phyloP scores from a whole-genome alignment of 1,140 invertebrate species.

The Periplaneta americana region DNA sequence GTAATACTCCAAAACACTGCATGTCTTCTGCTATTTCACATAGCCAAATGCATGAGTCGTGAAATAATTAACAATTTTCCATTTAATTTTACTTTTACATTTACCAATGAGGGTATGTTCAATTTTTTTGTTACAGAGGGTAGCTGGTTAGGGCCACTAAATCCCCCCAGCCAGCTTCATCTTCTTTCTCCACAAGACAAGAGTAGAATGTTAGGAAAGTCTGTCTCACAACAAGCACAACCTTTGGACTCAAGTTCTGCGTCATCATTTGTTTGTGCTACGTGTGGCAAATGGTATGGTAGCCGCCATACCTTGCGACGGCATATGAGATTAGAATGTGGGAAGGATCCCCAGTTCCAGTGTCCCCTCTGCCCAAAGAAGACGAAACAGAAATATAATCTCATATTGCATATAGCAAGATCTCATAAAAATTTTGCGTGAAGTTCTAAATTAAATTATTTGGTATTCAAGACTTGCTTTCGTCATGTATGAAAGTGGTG shows the following conservation, averaged over 20 bases:
- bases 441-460: no score
- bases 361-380: slow-evolving; percentile 75
- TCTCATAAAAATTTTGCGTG: slow-evolving; percentile 17
- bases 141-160: neutral
- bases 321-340: slow-evolving; percentile 78
- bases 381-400: slow-evolving; percentile 53
- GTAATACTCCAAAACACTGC: no score
- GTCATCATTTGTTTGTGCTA: neutral
- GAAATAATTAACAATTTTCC: no score
- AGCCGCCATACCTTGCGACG: slow-evolving; percentile 74
- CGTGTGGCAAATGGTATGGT: slow-evolving; percentile 43
- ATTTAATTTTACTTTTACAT: no score
- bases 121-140: neutral
- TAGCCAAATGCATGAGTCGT: no score
- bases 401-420: slow-evolving; percentile 20
- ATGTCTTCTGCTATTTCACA: no score
- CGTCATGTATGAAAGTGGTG: no score
- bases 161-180: neutral
- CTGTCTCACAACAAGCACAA: neutral
- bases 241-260: neutral
- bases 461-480: no score
- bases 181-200: neutral
- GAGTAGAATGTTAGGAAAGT: neutral
- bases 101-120: neutral
- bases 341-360: slow-evolving; percentile 49